These are phyloP conservation scores for Perizoma affinitatum DNA, from an alignment of 2,888 invertebrate genomes.

Conservation along the genomic window DNA sequence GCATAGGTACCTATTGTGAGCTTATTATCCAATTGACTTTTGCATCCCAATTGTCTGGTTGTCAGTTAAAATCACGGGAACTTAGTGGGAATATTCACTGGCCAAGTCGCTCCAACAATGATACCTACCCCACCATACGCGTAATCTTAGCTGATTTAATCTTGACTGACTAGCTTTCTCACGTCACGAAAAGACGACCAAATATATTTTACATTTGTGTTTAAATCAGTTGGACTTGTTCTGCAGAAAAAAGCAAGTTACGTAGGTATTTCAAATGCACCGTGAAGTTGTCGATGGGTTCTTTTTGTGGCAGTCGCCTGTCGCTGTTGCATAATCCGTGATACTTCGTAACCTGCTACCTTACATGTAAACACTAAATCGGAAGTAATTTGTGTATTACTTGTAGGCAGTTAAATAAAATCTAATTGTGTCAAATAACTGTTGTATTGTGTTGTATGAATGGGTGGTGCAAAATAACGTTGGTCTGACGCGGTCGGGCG, in stretches of 20 bases:
- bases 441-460: conserved; percentile 45
- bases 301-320: conserved; percentile 40
- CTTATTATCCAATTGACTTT: conserved; percentile 21
- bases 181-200: no score
- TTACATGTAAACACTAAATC: conserved; percentile 37
- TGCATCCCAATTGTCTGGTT: conserved; percentile 15
- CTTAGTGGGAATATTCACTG: conserved; percentile 3
- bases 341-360: conserved; percentile 21
- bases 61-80: conserved; percentile 4
- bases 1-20: conserved; percentile 1
- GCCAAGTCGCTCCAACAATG: not conserved
- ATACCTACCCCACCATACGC: not conserved
- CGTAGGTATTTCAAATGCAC: conserved; percentile 35
- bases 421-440: conserved; percentile 59
- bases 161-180: no score
- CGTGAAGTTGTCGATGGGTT: conserved; percentile 39
- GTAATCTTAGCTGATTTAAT: not conserved
- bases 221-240: conserved; percentile 6
- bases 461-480: conserved; percentile 45
- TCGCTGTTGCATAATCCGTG: conserved; percentile 48
- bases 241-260: conserved; percentile 20
- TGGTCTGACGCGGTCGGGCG: conserved; percentile 33
- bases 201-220: no score
- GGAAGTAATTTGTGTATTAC: conserved; percentile 48
- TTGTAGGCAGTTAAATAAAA: conserved; percentile 46